A percentile compares a stretch with the other conserved stretches of the same genome.
phyloP scores from a whole-genome alignment of 2,888 invertebrate genomes.

The Netelia virgata region DNA sequence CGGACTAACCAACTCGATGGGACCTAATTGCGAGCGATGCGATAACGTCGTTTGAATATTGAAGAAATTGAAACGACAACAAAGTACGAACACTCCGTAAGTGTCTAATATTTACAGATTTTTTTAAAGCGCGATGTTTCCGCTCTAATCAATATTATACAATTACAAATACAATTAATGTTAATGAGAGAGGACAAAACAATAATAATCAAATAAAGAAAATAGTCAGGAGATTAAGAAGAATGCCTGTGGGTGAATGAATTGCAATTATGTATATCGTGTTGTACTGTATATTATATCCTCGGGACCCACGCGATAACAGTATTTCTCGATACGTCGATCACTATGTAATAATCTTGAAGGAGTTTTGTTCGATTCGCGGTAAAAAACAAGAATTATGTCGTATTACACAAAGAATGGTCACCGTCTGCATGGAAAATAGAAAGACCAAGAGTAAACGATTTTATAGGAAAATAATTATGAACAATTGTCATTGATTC shows the following conservation, averaged over 20 bases:
- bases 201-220: slow-evolving; percentile 1
- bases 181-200: background rate
- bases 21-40: slow-evolving; percentile 32
- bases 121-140: background rate
- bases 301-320: slow-evolving; percentile 20
- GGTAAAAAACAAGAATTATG: background rate
- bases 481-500: background rate
- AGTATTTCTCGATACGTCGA: slow-evolving; percentile 31
- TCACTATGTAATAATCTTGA: background rate
- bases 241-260: background rate
- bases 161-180: too few species aligned
- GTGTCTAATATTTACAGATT: background rate
- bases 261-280: slow-evolving; percentile 6
- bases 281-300: background rate
- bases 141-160: slow-evolving; percentile 1
- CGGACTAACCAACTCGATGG: slow-evolving; percentile 35
- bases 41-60: background rate
- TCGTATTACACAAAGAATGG: background rate
- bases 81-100: background rate
- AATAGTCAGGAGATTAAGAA: background rate
- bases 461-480: background rate
- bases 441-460: too few species aligned
- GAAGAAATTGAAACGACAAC: too few species aligned
- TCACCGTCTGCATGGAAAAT: too few species aligned
- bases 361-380: background rate